Percentiles rank a stretch among this genome's conserved stretches.
These are phyloP conservation scores for Agelaius tricolor DNA, from an alignment of 2,113 vertebrate genomes.

Conservation along the genomic window DNA sequence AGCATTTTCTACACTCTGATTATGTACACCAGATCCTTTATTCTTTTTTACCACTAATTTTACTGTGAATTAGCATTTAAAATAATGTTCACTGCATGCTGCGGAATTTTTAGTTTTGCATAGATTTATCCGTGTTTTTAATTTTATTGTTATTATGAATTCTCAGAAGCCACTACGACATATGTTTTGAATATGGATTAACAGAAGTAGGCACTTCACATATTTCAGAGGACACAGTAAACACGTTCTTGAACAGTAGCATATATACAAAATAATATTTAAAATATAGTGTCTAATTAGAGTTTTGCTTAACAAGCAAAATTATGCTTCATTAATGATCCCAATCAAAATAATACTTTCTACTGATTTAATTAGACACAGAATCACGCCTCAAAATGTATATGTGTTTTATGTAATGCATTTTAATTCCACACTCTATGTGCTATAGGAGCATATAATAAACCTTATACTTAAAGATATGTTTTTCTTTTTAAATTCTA, in stretches of 20 bases:
- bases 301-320: slow-evolving; percentile 18
- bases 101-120: neutral
- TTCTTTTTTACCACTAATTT: neutral
- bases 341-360: neutral
- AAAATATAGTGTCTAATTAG: neutral
- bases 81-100: neutral
- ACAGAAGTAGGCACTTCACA: neutral
- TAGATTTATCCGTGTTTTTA: neutral
- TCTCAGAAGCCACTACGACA: neutral
- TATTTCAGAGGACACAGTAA: slow-evolving; percentile 4
- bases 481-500: neutral
- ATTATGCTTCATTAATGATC: neutral
- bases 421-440: neutral
- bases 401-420: neutral
- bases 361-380: neutral
- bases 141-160: neutral
- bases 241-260: neutral
- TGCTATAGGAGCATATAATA: neutral
- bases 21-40: neutral
- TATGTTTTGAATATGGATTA: neutral
- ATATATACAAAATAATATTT: neutral
- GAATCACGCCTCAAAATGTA: neutral
- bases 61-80: neutral
- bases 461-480: neutral
- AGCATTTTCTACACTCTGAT: neutral